phyloP scores from a whole-genome alignment of 2,888 invertebrate species.

The Neocrepidodera transversa region DNA sequence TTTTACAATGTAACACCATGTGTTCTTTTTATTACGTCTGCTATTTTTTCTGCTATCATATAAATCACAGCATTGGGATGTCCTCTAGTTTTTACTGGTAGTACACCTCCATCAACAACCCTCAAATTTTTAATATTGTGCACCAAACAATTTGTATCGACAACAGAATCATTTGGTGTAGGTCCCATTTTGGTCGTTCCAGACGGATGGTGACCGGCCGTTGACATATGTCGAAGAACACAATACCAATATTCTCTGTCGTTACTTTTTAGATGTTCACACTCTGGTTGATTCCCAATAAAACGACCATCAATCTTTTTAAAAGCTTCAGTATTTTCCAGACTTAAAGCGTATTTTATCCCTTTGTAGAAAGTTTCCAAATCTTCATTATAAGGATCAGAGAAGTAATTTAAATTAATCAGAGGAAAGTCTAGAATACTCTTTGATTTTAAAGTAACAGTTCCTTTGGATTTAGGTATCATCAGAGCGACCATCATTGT shows the following conservation, averaged over 20 bases:
- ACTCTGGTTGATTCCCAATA: constrained; percentile 44
- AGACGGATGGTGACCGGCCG: constrained; percentile 61
- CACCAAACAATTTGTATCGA: constrained; percentile 63
- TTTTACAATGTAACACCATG: too few relatives aligned
- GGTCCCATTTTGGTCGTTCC: constrained; percentile 66
- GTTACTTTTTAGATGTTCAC: constrained; percentile 47
- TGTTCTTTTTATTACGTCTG: constrained; percentile 22
- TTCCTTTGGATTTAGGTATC: constrained; percentile 50
- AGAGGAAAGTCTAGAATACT: constrained; percentile 49
- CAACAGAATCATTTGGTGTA: constrained; percentile 61
- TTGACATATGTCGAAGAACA: constrained; percentile 57
- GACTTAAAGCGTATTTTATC: constrained; percentile 56
- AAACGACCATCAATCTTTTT: constrained; percentile 65
- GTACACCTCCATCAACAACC: constrained; percentile 64
- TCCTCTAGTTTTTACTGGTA: constrained; percentile 63
- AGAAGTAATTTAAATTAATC: constrained; percentile 47
- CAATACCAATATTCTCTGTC: constrained; percentile 57
- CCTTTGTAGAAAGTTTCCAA: constrained; percentile 70
- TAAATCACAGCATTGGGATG: constrained; percentile 63
- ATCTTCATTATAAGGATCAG: constrained; percentile 59
- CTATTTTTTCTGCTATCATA: constrained; percentile 65
- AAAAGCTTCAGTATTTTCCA: constrained; percentile 64
- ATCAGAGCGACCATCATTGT: constrained; percentile 39
- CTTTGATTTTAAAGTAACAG: constrained; percentile 45
- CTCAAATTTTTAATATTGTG: constrained; percentile 62